Evolutionary conservation across 2,113 vertebrate species (phyloP).

Genomic region (Leptobrachium ailaonicum): DNA sequence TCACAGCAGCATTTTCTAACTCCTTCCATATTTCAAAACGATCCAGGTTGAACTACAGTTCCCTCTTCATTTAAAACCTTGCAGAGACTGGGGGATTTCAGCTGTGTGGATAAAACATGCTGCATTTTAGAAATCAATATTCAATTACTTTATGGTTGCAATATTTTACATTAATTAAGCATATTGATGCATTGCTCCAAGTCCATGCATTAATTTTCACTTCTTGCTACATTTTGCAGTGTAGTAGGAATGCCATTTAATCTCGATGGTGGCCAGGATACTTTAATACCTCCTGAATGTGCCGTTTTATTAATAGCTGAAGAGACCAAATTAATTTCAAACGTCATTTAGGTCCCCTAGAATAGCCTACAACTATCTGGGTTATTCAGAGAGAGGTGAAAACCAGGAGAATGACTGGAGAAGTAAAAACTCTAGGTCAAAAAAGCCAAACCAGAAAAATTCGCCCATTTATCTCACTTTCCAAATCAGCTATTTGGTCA

Average conservation of each 20-base stretch:
- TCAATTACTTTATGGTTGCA: conserved; percentile 46
- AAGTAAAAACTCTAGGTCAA: too few species aligned
- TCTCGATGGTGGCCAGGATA: conserved; percentile 4
- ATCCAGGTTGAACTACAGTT: background rate
- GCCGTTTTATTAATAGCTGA: conserved; percentile 37
- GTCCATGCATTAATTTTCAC: conserved; percentile 34
- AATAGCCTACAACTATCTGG: background rate
- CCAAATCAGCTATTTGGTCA: too few species aligned
- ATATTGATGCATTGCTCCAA: conserved; percentile 38
- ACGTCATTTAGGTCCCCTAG: conserved; percentile 2
- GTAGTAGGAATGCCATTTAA: conserved; percentile 31
- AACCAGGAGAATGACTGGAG: too few species aligned
- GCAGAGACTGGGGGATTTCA: background rate
- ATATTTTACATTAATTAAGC: conserved; percentile 47
- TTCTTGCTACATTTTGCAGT: conserved; percentile 15
- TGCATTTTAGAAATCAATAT: conserved; percentile 43
- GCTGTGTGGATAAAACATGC: conserved; percentile 26
- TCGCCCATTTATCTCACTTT: too few species aligned
- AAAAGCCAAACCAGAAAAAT: too few species aligned
- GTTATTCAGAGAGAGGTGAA: background rate
- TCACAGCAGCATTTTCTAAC: background rate
- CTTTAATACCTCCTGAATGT: conserved; percentile 31
- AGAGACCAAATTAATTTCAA: conserved; percentile 23
- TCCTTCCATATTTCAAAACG: conserved; percentile 24
- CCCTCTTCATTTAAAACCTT: conserved; percentile 6